These are phyloP conservation scores for Belonocnema kinseyi DNA, from an alignment of 1,140 invertebrate genomes.

Conservation along the genomic window DNA sequence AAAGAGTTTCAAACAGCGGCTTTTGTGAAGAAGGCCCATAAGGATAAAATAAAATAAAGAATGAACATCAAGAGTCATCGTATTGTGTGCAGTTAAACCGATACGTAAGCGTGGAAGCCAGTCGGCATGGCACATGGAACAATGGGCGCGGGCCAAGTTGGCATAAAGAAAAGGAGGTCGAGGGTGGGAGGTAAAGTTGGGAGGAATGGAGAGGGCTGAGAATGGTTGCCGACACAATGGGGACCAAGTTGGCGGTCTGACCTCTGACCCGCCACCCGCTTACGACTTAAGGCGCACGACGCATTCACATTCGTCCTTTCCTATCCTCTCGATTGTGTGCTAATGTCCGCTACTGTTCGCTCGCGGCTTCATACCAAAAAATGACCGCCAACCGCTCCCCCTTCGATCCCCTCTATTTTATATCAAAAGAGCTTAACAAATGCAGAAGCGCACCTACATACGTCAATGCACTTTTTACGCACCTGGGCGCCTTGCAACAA, in stretches of 20 bases:
- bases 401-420: slow-evolving; percentile 32
- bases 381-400: slow-evolving; percentile 34
- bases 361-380: slow-evolving; percentile 59
- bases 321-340: slow-evolving; percentile 73
- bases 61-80: slow-evolving; percentile 41
- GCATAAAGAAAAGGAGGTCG: slow-evolving; percentile 44
- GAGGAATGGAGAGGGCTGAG: slow-evolving; percentile 9
- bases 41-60: slow-evolving; percentile 34
- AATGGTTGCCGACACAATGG: slow-evolving; percentile 68
- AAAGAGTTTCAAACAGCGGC: too few species aligned
- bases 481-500: slow-evolving; percentile 31
- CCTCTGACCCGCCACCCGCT: slow-evolving; percentile 67
- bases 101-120: slow-evolving; percentile 74
- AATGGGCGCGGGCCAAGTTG: slow-evolving; percentile 59
- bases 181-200: slow-evolving; percentile 28
- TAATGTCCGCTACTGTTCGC: slow-evolving; percentile 70
- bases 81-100: slow-evolving; percentile 43
- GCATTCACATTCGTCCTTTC: slow-evolving; percentile 67
- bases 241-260: slow-evolving; percentile 72
- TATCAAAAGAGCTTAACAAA: slow-evolving; percentile 43
- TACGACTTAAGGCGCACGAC: slow-evolving; percentile 58
- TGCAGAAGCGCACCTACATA: slow-evolving; percentile 38
- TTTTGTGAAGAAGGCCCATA: slow-evolving; percentile 10
- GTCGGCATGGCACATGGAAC: slow-evolving; percentile 50
- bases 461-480: slow-evolving; percentile 39